These are phyloP conservation scores for Xiphorhynchus elegans DNA, from an alignment of 2,113 vertebrate species.

Conservation along the genomic window DNA sequence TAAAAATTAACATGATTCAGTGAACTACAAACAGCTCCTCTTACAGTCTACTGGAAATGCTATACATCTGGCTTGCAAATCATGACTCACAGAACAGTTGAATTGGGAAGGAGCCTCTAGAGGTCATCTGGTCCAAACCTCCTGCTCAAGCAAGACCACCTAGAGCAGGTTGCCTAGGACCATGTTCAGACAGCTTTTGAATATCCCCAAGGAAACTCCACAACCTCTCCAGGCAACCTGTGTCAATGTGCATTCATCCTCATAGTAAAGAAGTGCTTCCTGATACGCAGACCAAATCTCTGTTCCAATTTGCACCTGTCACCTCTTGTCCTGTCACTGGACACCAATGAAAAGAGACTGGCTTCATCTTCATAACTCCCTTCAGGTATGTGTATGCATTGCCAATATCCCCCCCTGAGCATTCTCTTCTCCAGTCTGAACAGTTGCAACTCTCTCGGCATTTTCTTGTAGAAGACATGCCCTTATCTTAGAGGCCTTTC, in stretches of 20 bases:
- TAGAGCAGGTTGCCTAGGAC: background rate
- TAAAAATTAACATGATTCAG: background rate
- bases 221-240: background rate
- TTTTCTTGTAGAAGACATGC: background rate
- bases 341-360: background rate
- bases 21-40: background rate
- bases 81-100: background rate
- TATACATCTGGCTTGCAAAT: background rate
- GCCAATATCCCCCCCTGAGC: background rate
- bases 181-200: background rate
- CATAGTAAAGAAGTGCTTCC: background rate
- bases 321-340: background rate
- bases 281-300: background rate
- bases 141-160: background rate
- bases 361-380: background rate
- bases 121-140: background rate
- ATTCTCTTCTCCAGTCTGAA: background rate
- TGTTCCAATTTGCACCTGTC: background rate
- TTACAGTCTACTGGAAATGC: background rate
- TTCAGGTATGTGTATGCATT: background rate
- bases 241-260: rapidly evolving
- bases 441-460: background rate
- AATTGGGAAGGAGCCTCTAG: background rate
- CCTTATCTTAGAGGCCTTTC: background rate
- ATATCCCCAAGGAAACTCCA: background rate